phyloP scores from a whole-genome alignment of 2,113 vertebrate species.

The Apistogramma diplotaenia region DNA sequence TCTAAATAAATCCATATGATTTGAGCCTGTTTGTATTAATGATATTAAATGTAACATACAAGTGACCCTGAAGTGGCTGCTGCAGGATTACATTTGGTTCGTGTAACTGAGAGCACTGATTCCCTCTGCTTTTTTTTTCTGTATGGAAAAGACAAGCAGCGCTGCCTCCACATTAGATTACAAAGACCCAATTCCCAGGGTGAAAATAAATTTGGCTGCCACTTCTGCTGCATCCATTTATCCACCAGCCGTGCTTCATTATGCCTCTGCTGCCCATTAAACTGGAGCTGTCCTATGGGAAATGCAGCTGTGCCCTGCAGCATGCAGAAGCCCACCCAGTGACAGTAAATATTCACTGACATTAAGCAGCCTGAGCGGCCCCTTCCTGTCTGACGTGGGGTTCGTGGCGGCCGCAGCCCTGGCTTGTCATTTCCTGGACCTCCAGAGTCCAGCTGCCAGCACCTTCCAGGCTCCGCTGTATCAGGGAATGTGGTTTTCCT shows the following conservation, averaged over 20 bases:
- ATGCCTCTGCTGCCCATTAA: conserved; percentile 31
- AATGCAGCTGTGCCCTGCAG: conserved; percentile 47
- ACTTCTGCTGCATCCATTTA: conserved; percentile 7
- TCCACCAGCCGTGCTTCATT: conserved; percentile 22
- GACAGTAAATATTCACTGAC: conserved; percentile 61
- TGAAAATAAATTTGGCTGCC: conserved; percentile 8
- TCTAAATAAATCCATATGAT: background rate
- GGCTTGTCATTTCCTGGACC: background rate
- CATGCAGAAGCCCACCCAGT: conserved; percentile 41
- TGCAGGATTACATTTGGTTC: background rate
- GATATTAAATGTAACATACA: background rate
- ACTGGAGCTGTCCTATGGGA: conserved; percentile 29
- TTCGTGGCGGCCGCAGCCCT: conserved; percentile 8
- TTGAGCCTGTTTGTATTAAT: background rate
- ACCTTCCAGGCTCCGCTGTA: background rate
- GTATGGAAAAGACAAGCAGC: background rate
- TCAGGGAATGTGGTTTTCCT: conserved; percentile 1
- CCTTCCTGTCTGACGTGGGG: conserved; percentile 42
- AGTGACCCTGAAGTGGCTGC: background rate
- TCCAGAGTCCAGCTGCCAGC: background rate
- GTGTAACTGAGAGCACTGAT: background rate
- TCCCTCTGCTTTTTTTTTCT: background rate
- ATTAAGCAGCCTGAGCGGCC: conserved; percentile 45
- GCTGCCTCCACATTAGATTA: background rate
- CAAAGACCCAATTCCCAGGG: background rate